Conservation (phyloP, 2,113 vertebrate species). For the Tenebrosternarchus preto region DNA sequence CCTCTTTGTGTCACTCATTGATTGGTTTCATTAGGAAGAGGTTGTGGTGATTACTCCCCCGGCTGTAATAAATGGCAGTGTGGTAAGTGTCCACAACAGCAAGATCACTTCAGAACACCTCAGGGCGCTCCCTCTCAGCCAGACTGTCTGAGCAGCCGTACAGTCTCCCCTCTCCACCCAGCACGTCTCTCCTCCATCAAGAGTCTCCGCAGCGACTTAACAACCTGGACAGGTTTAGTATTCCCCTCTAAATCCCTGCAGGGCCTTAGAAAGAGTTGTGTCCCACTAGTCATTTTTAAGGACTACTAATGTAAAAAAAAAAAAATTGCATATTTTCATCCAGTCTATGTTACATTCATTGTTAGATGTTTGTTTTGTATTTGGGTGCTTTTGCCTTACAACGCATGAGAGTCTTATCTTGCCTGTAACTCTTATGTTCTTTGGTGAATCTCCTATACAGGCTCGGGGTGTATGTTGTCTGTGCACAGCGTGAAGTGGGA, state of each 20-base stretch:
- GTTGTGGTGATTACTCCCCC: conserved; percentile 41
- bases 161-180: background rate
- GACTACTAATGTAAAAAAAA: background rate
- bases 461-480: background rate
- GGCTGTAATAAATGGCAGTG: conserved; percentile 33
- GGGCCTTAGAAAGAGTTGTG: background rate
- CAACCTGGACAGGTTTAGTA: background rate
- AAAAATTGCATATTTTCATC: too few relatives aligned
- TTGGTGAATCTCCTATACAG: background rate
- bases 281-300: background rate
- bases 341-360: too few relatives aligned
- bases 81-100: conserved; percentile 34
- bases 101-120: conserved; percentile 45
- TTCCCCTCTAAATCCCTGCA: background rate
- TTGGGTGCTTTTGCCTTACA: too few relatives aligned
- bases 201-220: background rate
- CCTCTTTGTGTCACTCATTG: background rate
- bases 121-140: conserved; percentile 9
- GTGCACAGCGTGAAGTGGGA: background rate
- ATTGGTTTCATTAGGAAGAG: conserved; percentile 28
- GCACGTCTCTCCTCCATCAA: background rate
- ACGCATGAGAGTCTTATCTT: background rate
- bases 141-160: conserved; percentile 16
- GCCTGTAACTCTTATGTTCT: background rate
- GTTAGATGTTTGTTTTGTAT: too few relatives aligned